Conservation (phyloP, 1,140 invertebrate species). For the Plodia interpunctella region DNA sequence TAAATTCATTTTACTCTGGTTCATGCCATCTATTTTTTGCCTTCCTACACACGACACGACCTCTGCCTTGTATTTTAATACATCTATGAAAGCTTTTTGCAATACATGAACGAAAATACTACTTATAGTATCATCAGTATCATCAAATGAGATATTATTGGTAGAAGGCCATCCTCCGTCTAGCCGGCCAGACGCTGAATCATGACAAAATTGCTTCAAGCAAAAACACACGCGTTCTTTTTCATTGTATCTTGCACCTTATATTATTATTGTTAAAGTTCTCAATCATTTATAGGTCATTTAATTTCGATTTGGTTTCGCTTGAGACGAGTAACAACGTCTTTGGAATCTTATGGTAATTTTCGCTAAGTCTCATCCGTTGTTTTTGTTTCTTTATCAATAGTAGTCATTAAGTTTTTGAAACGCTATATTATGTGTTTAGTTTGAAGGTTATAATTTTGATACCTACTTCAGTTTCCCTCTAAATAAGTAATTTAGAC, state of each 20-base stretch:
- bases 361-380: conserved; percentile 43
- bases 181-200: conserved; percentile 34
- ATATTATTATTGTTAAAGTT: neutral
- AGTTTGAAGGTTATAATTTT: neutral
- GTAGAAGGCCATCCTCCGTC: conserved; percentile 14
- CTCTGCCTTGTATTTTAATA: too few relatives aligned
- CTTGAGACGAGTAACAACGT: conserved; percentile 14
- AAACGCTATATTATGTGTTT: neutral
- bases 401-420: conserved; percentile 25
- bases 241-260: neutral
- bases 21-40: too few relatives aligned
- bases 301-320: neutral
- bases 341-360: conserved; percentile 30
- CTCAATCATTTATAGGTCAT: neutral
- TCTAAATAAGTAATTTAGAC: neutral
- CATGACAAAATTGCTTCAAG: conserved; percentile 21
- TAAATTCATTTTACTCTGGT: too few relatives aligned
- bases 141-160: neutral
- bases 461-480: neutral
- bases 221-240: conserved; percentile 23
- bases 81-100: too few relatives aligned
- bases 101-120: too few relatives aligned
- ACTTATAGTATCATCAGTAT: too few relatives aligned
- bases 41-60: too few relatives aligned
- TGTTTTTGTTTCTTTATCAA: conserved; percentile 28